phyloP scores from a whole-genome alignment of 2,888 invertebrate genomes.

The Thelaira solivaga region DNA sequence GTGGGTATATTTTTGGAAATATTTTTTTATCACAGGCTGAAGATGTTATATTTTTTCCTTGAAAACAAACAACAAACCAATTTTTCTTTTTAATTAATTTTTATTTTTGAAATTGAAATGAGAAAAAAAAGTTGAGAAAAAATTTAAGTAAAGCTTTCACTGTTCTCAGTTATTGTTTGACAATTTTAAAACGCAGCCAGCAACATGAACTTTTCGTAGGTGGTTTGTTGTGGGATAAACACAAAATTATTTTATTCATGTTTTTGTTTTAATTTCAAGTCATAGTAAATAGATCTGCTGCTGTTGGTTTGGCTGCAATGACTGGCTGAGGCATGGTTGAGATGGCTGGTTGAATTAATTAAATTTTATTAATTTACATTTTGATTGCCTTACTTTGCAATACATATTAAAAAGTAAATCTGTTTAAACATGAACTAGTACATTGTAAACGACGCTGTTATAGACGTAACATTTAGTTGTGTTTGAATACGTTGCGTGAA shows the following conservation, averaged over 20 bases:
- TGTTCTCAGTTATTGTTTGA: slow-evolving; percentile 43
- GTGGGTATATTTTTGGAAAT: neutral
- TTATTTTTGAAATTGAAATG: slow-evolving; percentile 2
- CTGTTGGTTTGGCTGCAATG: neutral
- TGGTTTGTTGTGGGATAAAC: neutral
- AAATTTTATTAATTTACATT: slow-evolving; percentile 56
- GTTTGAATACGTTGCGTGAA: neutral
- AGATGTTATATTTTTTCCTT: neutral
- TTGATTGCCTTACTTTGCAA: slow-evolving; percentile 35
- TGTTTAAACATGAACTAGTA: slow-evolving; percentile 11
- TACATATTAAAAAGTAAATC: slow-evolving; percentile 4
- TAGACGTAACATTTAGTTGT: slow-evolving; percentile 3
- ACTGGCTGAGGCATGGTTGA: neutral
- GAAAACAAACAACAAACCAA: neutral
- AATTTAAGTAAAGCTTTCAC: slow-evolving; percentile 43
- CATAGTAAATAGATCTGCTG: neutral
- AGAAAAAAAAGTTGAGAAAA: neutral
- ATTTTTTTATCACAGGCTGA: neutral
- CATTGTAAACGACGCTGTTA: neutral
- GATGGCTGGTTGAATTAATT: slow-evolving; percentile 41
- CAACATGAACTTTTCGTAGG: neutral
- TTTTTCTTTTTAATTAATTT: neutral
- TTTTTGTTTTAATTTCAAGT: neutral
- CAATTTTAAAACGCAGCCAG: slow-evolving; percentile 18
- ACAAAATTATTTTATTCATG: neutral